phyloP scores from a whole-genome alignment of 2,888 invertebrate species.

The Monopis laevigella region DNA sequence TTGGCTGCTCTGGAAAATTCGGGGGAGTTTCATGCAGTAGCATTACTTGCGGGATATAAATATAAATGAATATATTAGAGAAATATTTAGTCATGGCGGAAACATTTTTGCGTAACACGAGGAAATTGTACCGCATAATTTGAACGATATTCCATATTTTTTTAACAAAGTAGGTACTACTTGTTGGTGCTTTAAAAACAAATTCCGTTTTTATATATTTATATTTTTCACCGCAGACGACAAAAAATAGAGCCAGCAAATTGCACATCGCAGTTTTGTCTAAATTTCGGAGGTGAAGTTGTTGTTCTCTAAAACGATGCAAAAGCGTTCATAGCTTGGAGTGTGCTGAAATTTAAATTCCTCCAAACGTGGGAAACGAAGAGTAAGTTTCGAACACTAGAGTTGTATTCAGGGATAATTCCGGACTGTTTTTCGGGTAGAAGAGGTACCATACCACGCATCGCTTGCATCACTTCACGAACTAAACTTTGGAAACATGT shows the following conservation, averaged over 20 bases:
- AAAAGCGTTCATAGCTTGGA: conserved; percentile 9
- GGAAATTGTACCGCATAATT: background rate
- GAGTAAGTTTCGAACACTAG: conserved; percentile 34
- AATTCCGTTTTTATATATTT: no score
- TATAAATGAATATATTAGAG: conserved; percentile 9
- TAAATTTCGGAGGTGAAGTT: conserved; percentile 6
- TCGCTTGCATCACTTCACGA: conserved; percentile 11
- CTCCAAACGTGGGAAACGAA: background rate
- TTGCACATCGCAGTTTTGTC: conserved; percentile 3
- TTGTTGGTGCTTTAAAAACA: no score
- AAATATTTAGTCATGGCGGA: background rate
- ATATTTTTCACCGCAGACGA: background rate
- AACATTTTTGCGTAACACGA: background rate
- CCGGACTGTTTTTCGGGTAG: conserved; percentile 32
- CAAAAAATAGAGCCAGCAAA: background rate
- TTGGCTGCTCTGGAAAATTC: conserved; percentile 34
- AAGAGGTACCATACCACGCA: conserved; percentile 7
- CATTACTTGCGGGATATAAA: conserved; percentile 9
- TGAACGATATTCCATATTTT: background rate
- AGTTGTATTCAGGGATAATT: conserved; percentile 35
- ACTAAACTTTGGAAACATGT: conserved; percentile 5
- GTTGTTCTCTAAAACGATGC: conserved; percentile 7
- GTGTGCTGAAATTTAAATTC: conserved; percentile 8
- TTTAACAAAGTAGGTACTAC: no score
- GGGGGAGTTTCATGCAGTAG: conserved; percentile 11